Base-by-base conservation (phyloP, 2,888 invertebrate genomes). In the Chloromyia formosa region DNA sequence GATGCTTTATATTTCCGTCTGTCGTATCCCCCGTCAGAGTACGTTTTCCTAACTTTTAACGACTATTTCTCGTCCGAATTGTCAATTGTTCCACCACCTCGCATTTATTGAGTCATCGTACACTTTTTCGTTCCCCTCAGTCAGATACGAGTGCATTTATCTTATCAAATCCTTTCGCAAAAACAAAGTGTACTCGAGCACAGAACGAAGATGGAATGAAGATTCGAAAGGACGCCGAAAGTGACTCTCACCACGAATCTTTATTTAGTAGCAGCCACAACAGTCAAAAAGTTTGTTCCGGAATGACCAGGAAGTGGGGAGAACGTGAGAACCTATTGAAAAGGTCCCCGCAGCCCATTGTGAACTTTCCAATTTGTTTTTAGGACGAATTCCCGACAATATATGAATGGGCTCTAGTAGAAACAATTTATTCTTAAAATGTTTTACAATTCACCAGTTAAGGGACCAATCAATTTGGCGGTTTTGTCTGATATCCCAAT, bases 151-250 rank as follows among this genome's bases (percentile, higher is more conserved):
- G n/a, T 14, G n/a, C 27, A 62, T 40, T 35, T 18, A 18, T 62
- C 62, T 16, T n/a, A n/a, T 62, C 40, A 40, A 35, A 62, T 62
- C 62, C 40, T 62, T 62, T 62, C 42, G n/a, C 62, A 62, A 62
- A 18, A 14, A 62, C 27, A 35, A 35, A 35, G 27, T 35, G 27
- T 35, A 35, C 27, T 35, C 27, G 27, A 35, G 27, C 27, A 35
- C 3, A 35, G 27, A 4, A 7, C 27, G 7, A 35, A 35, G 3
- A 35, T 35, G 7, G 27, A 7, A 7, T 4, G 3, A 7, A 35
- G 7, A 35, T 4, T 12, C n/a, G n/a, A 23, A 62, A 62, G 62
- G 62, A 62, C 10, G 14, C 53, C 53, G 27, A 35, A 35, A n/a
- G 20, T 35, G 7, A 35, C 27, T 35, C 3, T 2, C 27, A 2